A percentile compares a stretch with the other conserved stretches of the same genome.
Conservation (phyloP, 2,888 invertebrate species). For the Electrophaes corylata region DNA sequence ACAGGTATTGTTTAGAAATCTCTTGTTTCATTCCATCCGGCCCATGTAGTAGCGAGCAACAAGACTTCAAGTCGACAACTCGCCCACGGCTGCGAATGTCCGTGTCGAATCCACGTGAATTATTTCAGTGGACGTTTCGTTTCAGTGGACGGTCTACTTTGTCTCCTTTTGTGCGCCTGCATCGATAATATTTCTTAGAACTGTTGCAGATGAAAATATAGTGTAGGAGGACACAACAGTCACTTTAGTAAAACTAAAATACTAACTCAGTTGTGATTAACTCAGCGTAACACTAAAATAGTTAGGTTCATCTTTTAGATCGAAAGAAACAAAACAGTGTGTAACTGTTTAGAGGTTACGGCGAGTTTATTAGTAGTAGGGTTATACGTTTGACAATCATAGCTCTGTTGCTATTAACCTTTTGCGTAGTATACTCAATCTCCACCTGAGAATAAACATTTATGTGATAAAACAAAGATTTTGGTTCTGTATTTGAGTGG, state of each 20-base stretch:
- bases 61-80: constrained; percentile 63
- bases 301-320: too few relatives aligned
- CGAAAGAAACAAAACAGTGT: too few relatives aligned
- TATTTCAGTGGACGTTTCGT: constrained; percentile 67
- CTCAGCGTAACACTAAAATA: too few relatives aligned
- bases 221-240: neutral
- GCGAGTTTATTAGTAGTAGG: too few relatives aligned
- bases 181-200: constrained; percentile 66
- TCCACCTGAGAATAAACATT: too few relatives aligned
- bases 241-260: neutral
- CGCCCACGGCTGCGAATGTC: constrained; percentile 68
- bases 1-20: constrained; percentile 10
- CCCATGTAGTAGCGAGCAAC: constrained; percentile 43
- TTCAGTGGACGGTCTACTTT: constrained; percentile 66
- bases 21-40: constrained; percentile 20
- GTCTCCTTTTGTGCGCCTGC: constrained; percentile 58
- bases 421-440: too few relatives aligned
- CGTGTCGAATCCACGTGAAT: constrained; percentile 76
- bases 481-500: too few relatives aligned
- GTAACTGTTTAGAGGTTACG: too few relatives aligned
- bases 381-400: too few relatives aligned
- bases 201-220: constrained; percentile 31
- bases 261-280: too few relatives aligned
- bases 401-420: too few relatives aligned
- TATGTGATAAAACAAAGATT: too few relatives aligned